These are phyloP conservation scores for Atrina japonica DNA, from an alignment of 2,888 invertebrate genomes.

Conservation along the genomic window DNA sequence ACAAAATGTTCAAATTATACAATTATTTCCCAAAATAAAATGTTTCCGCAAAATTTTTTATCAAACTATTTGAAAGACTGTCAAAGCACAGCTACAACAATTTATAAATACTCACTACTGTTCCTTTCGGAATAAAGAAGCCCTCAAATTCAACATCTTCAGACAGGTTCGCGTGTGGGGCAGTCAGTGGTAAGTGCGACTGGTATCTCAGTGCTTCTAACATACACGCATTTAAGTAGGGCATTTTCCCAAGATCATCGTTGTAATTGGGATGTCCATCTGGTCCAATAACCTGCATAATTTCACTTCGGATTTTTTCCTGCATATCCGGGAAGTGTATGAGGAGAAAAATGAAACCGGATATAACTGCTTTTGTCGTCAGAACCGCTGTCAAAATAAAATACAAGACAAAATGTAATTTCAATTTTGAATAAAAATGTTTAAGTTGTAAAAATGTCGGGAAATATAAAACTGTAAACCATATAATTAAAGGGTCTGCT, in stretches of 20 bases:
- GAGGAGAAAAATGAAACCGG: conserved; percentile 61
- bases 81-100: no score
- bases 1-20: no score
- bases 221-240: conserved; percentile 68
- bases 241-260: conserved; percentile 52
- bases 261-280: conserved; percentile 48
- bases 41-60: no score
- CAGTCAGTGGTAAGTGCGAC: conserved; percentile 65
- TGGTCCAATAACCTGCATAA: conserved; percentile 60
- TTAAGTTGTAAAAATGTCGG: no score
- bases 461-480: no score
- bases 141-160: conserved; percentile 54
- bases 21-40: no score
- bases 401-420: no score
- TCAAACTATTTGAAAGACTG: no score
- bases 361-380: conserved; percentile 57
- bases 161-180: conserved; percentile 64
- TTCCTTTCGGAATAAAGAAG: conserved; percentile 54
- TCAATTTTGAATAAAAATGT: conserved; percentile 1
- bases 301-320: conserved; percentile 62
- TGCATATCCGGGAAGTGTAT: conserved; percentile 63
- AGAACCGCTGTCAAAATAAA: conserved; percentile 52
- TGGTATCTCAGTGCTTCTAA: conserved; percentile 64
- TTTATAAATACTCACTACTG: conserved; percentile 61
- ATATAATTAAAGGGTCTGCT: no score